These are phyloP conservation scores for Athalia rosae DNA, from an alignment of 2,888 invertebrate genomes.

Conservation along the genomic window DNA sequence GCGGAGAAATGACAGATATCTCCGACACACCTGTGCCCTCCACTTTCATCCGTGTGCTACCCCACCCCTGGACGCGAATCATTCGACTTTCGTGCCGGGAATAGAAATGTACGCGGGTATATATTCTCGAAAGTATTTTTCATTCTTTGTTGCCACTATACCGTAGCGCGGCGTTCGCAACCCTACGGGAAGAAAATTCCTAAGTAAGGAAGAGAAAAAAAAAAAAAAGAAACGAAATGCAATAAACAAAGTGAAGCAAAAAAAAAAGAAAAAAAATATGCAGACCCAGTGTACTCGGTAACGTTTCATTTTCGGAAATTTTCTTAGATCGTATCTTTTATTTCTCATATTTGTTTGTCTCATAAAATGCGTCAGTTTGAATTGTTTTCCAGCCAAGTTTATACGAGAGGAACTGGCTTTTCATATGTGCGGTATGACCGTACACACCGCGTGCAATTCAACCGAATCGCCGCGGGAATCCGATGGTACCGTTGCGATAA, in stretches of 20 bases:
- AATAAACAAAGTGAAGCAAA: no score
- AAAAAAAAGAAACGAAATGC: background rate
- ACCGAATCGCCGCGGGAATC: background rate
- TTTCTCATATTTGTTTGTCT: background rate
- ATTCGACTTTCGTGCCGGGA: conserved; percentile 35
- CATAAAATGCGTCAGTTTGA: background rate
- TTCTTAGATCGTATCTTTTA: background rate
- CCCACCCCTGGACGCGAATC: conserved; percentile 16
- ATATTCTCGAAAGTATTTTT: conserved; percentile 18
- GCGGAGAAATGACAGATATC: conserved; percentile 54
- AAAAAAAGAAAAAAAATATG: background rate
- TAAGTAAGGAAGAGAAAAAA: background rate
- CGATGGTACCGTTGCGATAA: background rate
- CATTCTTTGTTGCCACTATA: conserved; percentile 5
- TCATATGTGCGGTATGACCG: background rate
- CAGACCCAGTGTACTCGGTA: background rate
- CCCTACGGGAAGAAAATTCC: background rate
- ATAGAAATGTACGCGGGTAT: conserved; percentile 15
- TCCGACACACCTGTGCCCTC: conserved; percentile 52
- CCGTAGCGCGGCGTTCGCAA: background rate
- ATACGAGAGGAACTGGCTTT: background rate
- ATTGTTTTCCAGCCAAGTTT: conserved; percentile 1
- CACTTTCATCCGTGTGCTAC: conserved; percentile 26
- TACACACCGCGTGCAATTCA: background rate
- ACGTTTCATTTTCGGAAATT: background rate